Evolutionary conservation across 92 coral and sea anemone genomes (phyloP), one percentile per base, ranked within the genome.

Genomic region (Epizoanthus illoricatus): DNA sequence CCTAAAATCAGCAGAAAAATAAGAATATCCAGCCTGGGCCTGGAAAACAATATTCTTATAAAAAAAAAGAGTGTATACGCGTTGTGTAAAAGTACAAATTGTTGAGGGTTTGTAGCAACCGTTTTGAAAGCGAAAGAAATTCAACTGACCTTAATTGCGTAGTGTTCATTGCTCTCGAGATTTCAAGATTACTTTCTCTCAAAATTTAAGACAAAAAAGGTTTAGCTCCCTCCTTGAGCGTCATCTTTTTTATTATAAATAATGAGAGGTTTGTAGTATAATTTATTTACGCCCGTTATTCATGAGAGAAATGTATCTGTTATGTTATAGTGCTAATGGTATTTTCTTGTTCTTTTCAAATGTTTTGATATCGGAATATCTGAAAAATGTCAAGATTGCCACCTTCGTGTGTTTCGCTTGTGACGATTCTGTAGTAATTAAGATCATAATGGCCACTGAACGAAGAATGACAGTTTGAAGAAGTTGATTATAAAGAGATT

Each of bases 11-110:
- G n/a, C n/a, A n/a, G n/a, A n/a, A n/a, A n/a, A n/a, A n/a, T n/a
- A n/a, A n/a, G n/a, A n/a, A n/a, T n/a, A n/a, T n/a, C n/a, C n/a
- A n/a, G n/a, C n/a, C n/a, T n/a, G n/a, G n/a, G n/a, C n/a, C n/a
- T n/a, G n/a, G n/a, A n/a, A n/a, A n/a, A n/a, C n/a, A n/a, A n/a
- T n/a, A n/a, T n/a, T n/a, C n/a, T n/a, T n/a, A n/a, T n/a, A n/a
- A n/a, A n/a, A n/a, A n/a, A n/a, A n/a, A n/a, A n/a, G n/a, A n/a
- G n/a, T n/a, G n/a, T n/a, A n/a, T n/a, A 57, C 7, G 80, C 12
- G 69, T 59, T 75, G 80, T 75, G 33, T 75, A 55, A 61, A 40
- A 59, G 69, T 24, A 75, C 23, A 59, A 33, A 75, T 58, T 66
- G 10, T 59, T 74, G 19, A 28, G 12, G 56, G 13, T 52, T 52